Percentiles rank a stretch among this genome's conserved stretches.
Evolutionary conservation across 1,140 invertebrate species (phyloP).

Genomic region (Solen grandis): DNA sequence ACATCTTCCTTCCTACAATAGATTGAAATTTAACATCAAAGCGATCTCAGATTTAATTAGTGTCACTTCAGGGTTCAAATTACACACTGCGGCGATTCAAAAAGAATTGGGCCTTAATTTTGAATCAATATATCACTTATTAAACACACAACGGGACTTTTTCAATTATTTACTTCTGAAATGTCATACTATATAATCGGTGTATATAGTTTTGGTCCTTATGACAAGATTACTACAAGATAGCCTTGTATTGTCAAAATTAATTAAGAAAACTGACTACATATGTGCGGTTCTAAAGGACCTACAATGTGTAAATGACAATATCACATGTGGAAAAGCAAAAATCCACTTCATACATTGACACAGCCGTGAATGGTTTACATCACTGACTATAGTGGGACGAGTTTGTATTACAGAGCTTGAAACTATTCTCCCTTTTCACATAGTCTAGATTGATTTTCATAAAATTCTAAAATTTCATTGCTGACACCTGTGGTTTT

Average conservation of each 20-base stretch:
- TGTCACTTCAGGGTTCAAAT: background rate
- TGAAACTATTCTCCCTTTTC: no score
- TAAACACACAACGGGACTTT: background rate
- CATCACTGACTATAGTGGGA: no score
- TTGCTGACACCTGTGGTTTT: no score
- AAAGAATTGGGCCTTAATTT: background rate
- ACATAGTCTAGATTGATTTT: no score
- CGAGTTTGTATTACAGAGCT: no score
- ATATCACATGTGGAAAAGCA: background rate
- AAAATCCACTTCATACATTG: no score
- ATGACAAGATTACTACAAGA: background rate
- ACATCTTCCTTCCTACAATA: background rate
- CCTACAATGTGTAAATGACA: background rate
- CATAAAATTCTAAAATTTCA: no score
- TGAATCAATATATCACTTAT: background rate
- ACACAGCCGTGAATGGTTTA: no score
- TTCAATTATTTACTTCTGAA: background rate
- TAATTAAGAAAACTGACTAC: background rate
- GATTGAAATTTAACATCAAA: background rate
- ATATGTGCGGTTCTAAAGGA: background rate
- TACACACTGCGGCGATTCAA: background rate
- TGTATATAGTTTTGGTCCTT: background rate
- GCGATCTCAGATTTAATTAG: background rate
- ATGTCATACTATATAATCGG: background rate
- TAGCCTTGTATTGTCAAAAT: background rate